Base-by-base conservation (phyloP, 2,797 vertebrate genomes). In the Pipistrellus pipistrellus region DNA sequence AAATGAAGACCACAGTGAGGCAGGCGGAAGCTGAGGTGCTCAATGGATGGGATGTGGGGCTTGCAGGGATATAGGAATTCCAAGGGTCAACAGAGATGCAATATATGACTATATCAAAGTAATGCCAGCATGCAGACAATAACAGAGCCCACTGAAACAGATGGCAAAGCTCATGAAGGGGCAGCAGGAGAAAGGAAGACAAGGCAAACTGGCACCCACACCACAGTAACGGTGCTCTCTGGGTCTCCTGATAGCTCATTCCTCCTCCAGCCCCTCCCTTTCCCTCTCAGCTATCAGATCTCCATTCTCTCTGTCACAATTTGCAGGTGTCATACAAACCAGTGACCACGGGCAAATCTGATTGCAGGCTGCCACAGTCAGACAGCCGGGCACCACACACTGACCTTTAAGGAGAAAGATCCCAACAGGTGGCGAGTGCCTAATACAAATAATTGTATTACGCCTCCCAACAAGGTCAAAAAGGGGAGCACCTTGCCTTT, bases 401-500 rank as follows among this genome's bases (percentile, higher is more conserved):
- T 98, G 98, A 99, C 98, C 98, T 98, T 98, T 98, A 97, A 96
- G 88, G 97, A 98, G 98, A 99, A 98, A 90, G 98, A 99, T 98
- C 98, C 98, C 96, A 99, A 99, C 99, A 99, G 99, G 99, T 99
- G 99, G 98, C 95, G 96, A 98, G 92, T 90, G 94, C 95, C 96
- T 97, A 96, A 97, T 97, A 97, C 97, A 98, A 98, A 98, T 97
- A 97, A 98, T 98, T 98, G 97, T 97, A 98, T 98, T 99, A 99
- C 98, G 98, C 98, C 98, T 97, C 93, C 97, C 95, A 97, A 98
- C 91, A 6, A 97, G 97, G 96, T 97, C 97, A 97, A 97, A 98
- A 98, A 97, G 92, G 82, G 98, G 98, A 98, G 97, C 96, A 97
- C 98, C 98, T 98, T 98, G 98, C 98, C 98, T 98, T 98, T 98